phyloP scores from a whole-genome alignment of 2,888 invertebrate genomes.

The Amorpha juglandis region DNA sequence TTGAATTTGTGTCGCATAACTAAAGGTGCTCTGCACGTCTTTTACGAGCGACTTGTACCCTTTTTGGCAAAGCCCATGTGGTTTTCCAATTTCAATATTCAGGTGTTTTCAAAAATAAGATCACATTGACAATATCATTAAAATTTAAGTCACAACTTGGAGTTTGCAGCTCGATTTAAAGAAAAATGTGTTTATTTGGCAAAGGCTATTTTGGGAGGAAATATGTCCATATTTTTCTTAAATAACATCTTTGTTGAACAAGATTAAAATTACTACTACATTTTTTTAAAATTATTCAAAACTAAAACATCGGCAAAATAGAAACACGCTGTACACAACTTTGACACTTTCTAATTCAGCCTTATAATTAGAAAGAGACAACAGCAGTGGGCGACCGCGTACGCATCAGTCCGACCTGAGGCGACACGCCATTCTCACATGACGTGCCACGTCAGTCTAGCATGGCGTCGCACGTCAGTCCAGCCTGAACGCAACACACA shows the following conservation, averaged over 20 bases:
- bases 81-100: too few relatives aligned
- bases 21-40: too few relatives aligned
- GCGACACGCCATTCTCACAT: slow-evolving; percentile 3
- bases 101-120: too few relatives aligned
- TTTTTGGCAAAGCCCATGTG: too few relatives aligned
- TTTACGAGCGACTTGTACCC: too few relatives aligned
- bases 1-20: too few relatives aligned
- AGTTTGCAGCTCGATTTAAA: too few relatives aligned
- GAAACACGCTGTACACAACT: slow-evolving; percentile 36
- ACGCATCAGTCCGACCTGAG: slow-evolving; percentile 16
- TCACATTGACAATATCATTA: too few relatives aligned
- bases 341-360: slow-evolving; percentile 83
- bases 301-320: neutral
- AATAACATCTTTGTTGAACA: neutral
- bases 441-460: slow-evolving; percentile 10
- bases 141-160: too few relatives aligned
- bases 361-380: slow-evolving; percentile 81
- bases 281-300: too few relatives aligned
- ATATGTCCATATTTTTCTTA: neutral
- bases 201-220: neutral
- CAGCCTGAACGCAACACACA: slow-evolving; percentile 14
- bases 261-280: neutral
- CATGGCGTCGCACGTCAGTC: slow-evolving; percentile 13
- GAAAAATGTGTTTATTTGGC: too few relatives aligned
- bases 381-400: slow-evolving; percentile 67